Base-by-base conservation (phyloP, 2,888 invertebrate genomes). In the Brenthis ino region DNA sequence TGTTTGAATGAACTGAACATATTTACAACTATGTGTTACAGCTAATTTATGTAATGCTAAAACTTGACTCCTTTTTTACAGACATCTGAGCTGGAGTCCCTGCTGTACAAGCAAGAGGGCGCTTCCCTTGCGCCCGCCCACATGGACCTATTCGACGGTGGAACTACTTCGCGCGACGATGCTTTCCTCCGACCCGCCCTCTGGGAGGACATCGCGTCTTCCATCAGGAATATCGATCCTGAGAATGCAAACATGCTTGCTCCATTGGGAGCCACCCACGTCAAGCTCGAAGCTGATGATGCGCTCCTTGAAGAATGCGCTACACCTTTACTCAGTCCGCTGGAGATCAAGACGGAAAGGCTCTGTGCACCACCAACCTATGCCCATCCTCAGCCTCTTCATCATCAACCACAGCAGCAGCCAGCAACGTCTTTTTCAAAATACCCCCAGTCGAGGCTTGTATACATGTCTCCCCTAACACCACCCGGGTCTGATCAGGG, bases 201-300 rank as follows among this genome's bases (percentile, higher is more conserved):
- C 55, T 98, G 98, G 98, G 97, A 98, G 91, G 97, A 98, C 93
- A 97, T 98, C 85, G 96, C 97, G 75, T 96, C 97, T 86, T 97
- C 97, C 82, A 97, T 97, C 88, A 95, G 97, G 85, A 97, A 97
- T 88, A 96, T 97, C 83, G 97, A 98, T 86, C 97, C 97, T 43
- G 97, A 97, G 86, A 97, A 97, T 85, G 97, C 97, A 65, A 96
- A 97, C 81, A 97, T 97, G 96, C 92, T 97, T 77, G 95, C 96
- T 74, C 94, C 95, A 66, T 88, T 95, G 77, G 86, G 94, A 80
- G 88, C 92, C 65, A 94, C 95, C 4, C 96, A 96, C 85, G 96
- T 97, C 78, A 97, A 97, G 87, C 93, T 97, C 86, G 97, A 97
- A 87, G 95, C 96, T 68, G 95, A 96, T 76, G 93, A 92, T 61